Evolutionary conservation across 2,797 vertebrate species (phyloP).

Genomic region (Crocidura indochinensis): DNA sequence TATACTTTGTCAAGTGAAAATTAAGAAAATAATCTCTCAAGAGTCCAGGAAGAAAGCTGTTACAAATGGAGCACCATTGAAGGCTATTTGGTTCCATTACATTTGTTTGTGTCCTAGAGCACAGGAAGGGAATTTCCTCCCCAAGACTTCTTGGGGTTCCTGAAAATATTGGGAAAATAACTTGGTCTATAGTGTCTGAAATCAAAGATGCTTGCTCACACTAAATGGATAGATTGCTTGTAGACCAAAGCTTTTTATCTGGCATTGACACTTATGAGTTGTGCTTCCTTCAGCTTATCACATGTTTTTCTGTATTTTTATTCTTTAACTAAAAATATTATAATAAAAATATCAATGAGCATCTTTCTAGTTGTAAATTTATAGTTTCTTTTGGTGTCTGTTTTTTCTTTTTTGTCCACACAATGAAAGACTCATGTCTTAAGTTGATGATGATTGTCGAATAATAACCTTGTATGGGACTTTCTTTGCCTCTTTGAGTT

Average conservation of each 20-base stretch:
- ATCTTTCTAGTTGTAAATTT: constrained; percentile 2
- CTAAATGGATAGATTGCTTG: background rate
- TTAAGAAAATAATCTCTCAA: background rate
- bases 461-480: background rate
- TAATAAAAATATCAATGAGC: background rate
- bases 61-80: background rate
- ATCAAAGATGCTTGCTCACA: background rate
- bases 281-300: background rate
- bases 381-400: background rate
- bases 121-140: too few species aligned
- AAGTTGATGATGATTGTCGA: background rate
- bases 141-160: background rate
- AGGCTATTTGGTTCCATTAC: background rate
- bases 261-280: background rate
- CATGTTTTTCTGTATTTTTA: background rate
- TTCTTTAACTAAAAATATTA: constrained; percentile 28
- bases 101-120: background rate
- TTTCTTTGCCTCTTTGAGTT: background rate
- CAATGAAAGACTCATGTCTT: background rate
- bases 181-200: background rate
- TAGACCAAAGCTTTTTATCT: background rate
- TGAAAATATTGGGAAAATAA: constrained; percentile 16
- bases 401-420: background rate
- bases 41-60: background rate
- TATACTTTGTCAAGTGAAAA: background rate